A percentile compares a stretch with the other conserved stretches of the same genome.
These are phyloP conservation scores for Hymenochirus boettgeri DNA, from an alignment of 2,113 vertebrate species.

Conservation along the genomic window DNA sequence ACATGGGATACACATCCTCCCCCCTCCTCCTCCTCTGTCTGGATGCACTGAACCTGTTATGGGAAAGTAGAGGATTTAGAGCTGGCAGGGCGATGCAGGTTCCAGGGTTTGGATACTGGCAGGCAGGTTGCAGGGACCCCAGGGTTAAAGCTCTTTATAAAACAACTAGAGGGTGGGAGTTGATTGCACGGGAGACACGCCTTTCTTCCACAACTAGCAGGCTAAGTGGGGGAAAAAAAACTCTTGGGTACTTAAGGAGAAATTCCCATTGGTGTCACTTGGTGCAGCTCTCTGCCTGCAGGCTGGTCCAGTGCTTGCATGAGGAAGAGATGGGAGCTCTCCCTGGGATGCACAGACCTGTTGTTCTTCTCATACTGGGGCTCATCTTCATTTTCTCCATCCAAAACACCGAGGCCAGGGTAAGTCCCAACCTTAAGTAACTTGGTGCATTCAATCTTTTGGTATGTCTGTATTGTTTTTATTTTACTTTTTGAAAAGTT, in stretches of 20 bases:
- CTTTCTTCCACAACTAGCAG: conserved; percentile 77
- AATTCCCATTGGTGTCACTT: conserved; percentile 44
- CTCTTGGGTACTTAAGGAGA: conserved; percentile 42
- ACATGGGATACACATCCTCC: conserved; percentile 1
- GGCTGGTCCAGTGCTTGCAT: conserved; percentile 33
- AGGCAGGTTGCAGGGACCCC: conserved; percentile 85
- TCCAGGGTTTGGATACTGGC: too few species aligned
- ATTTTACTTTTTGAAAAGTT: too few species aligned
- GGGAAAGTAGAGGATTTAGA: conserved; percentile 12
- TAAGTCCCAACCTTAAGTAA: conserved; percentile 2
- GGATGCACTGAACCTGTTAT: conserved; percentile 1
- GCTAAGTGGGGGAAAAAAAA: conserved; percentile 61
- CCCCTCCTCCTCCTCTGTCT: too few species aligned
- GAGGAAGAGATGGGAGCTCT: conserved; percentile 52
- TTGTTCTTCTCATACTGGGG: conserved; percentile 7
- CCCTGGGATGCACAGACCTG: conserved; percentile 22
- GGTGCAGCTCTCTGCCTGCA: conserved; percentile 35
- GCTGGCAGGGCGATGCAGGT: too few species aligned
- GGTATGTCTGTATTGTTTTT: too few species aligned
- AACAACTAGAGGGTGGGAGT: conserved; percentile 75
- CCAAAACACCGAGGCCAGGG: conserved; percentile 21
- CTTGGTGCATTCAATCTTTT: too few species aligned
- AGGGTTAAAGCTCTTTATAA: conserved; percentile 78
- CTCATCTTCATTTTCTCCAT: conserved; percentile 23
- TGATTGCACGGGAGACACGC: conserved; percentile 63